Evolutionary conservation across 2,888 invertebrate genomes (phyloP), one percentile per base, ranked within the genome.

Genomic region (Gortyna flavago): DNA sequence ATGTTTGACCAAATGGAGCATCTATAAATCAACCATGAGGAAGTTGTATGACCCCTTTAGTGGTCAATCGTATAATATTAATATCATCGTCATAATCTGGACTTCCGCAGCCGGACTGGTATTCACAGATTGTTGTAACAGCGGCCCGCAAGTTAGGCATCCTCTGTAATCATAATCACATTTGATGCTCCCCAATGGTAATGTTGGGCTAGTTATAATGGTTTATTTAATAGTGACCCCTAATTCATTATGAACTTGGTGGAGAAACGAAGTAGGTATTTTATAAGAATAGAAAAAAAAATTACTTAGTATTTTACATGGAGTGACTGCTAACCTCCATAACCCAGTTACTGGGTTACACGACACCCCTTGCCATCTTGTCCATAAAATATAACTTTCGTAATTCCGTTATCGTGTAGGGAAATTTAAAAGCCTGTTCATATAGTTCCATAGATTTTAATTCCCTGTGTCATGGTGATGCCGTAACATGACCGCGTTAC

Each of bases 81-180:
- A 73, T 67, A 48, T 54, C 54, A 4, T 35, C 5, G 54, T 38
- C 16, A 67, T 68, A 74, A 80, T 35, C 44, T 54, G n/a, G 75
- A 64, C 32, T 41, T 65, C 51, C 25, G 81, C 81, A 64, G 32
- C 67, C 57, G 51, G n/a, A 81, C 69, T 64, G 57, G 48, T 57
- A 64, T 74, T 75, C 81, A 75, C 57, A 69, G 68, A 41, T 65
- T 64, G 62, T 75, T 57, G 51, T 65, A 81, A 75, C 59, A 64
- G 68, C 64, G 13, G 29, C 2, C 25, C 35, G 29, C 48, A 59
- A 75, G 75, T 69, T 65, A 75, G 41, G 68, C 57, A 48, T 48
- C 64, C 48, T 64, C 41, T 44, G 29, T 69, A 61, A 75, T 65
- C 68, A 32, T 69, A 61, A 75, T 65, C 68, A 32, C 25, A 75